A percentile compares a stretch with the other conserved stretches of the same genome.
phyloP scores from a whole-genome alignment of 2,888 invertebrate species.

The Ennomos quercinarius region DNA sequence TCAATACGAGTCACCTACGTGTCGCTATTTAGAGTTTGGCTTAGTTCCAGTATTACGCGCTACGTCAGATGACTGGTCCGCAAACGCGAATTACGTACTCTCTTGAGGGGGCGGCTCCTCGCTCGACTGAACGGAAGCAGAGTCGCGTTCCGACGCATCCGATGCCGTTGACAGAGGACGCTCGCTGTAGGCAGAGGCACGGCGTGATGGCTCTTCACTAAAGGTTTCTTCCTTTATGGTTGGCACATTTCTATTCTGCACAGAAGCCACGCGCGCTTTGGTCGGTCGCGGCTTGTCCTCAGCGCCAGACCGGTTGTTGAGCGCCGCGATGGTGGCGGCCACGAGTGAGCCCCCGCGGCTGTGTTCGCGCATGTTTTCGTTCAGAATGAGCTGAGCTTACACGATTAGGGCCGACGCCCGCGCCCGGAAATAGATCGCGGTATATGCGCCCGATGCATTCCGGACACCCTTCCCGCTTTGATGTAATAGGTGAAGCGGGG shows the following conservation, averaged over 20 bases:
- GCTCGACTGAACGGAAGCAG: constrained; percentile 81
- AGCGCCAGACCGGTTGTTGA: constrained; percentile 73
- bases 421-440: constrained; percentile 82
- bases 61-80: constrained; percentile 79
- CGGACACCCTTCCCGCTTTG: constrained; percentile 72
- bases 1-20: constrained; percentile 77
- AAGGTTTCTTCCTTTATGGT: constrained; percentile 57
- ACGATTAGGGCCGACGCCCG: constrained; percentile 77
- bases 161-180: constrained; percentile 80
- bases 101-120: constrained; percentile 81
- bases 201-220: constrained; percentile 60
- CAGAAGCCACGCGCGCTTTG: constrained; percentile 63
- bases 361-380: constrained; percentile 83
- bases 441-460: constrained; percentile 75
- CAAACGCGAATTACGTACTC: constrained; percentile 78
- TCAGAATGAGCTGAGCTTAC: constrained; percentile 78
- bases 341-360: constrained; percentile 86
- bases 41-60: constrained; percentile 74
- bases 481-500: constrained; percentile 58
- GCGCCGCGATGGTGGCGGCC: constrained; percentile 83
- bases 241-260: constrained; percentile 61
- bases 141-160: constrained; percentile 79
- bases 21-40: constrained; percentile 83
- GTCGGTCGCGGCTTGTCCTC: constrained; percentile 66
- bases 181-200: constrained; percentile 74